phyloP scores from a whole-genome alignment of 1,140 invertebrate genomes.

The Scaptomyza pallida region DNA sequence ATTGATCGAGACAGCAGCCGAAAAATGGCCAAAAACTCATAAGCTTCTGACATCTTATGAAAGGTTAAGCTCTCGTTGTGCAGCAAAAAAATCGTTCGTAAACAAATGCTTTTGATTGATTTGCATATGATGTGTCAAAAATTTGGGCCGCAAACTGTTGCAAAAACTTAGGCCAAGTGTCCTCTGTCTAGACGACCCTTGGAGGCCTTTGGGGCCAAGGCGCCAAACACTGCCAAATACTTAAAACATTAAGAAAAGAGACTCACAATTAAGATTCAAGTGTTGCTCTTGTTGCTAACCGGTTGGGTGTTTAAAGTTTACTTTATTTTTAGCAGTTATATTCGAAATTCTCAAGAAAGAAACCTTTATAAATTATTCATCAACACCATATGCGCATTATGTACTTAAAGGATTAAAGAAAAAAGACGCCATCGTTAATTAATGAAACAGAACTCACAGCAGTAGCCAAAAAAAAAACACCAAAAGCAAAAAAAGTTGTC shows the following conservation, averaged over 20 bases:
- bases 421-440: not conserved
- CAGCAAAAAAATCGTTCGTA: not conserved
- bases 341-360: not conserved
- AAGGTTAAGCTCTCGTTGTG: not conserved
- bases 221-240: not conserved
- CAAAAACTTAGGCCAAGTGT: slow-evolving; percentile 2
- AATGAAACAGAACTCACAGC: not conserved
- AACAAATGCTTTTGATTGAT: slow-evolving; percentile 57
- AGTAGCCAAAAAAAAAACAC: not conserved
- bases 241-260: slow-evolving; percentile 4
- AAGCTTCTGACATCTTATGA: not conserved
- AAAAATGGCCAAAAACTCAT: slow-evolving; percentile 13
- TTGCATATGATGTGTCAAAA: slow-evolving; percentile 47
- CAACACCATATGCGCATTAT: not conserved
- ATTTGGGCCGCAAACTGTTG: not conserved
- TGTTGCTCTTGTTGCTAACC: not conserved
- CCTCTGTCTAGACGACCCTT: slow-evolving; percentile 53
- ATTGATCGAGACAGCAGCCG: slow-evolving; percentile 53
- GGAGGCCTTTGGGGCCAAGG: not conserved
- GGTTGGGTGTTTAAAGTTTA: no score
- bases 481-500: not conserved
- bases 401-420: not conserved
- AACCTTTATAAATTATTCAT: not conserved
- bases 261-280: not conserved
- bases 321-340: no score